Base-by-base conservation (phyloP, 2,888 invertebrate species). In the Exocentrus adspersus region DNA sequence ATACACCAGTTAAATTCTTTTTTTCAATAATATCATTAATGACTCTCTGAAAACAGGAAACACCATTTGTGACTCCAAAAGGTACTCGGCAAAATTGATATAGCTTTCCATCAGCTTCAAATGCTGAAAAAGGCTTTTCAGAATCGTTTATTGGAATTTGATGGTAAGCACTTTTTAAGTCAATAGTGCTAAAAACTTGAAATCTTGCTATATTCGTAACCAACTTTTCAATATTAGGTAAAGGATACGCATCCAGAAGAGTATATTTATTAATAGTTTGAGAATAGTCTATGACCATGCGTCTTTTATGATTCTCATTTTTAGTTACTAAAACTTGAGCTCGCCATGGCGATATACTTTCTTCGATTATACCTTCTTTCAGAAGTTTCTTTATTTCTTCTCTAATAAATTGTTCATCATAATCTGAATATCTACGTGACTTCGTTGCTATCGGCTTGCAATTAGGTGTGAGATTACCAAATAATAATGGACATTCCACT, bases 261-360 rank as follows among this genome's bases (percentile, higher is more conserved):
- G 72, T 72, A 32, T 51, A 74, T 56, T 45, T 60, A 37, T 74
- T 74, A 7, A 74, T 69, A 12, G 71, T 74, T 14, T 45, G 51
- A 0, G 73, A 70, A 61, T 74, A 74, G 42, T 76, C 68, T 9
- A 73, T 68, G 1, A 72, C 71, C 59, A 67, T 62, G 16, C 70
- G 46, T 32, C 70, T 72, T 42, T 65, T 45, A 17, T 62, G 72
- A 28, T 43, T 59, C 4, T 45, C 62, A 16, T 60, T 62, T 9
- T 46, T 53, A 20, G 69, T 56, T 7, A 72, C 43, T 17, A 73
- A 41, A 14, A 72, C 73, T 64, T 74, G 73, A 2, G 20, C 20
- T 19, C 45, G 2, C 45, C 45, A 45, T 20, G 12, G 45, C 9
- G 45, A 45, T 2, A 4, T 2, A 45, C 45, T 45, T 9, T 4